Conservation (phyloP, 2,888 invertebrate genomes). For the Synanthedon formicaeformis region DNA sequence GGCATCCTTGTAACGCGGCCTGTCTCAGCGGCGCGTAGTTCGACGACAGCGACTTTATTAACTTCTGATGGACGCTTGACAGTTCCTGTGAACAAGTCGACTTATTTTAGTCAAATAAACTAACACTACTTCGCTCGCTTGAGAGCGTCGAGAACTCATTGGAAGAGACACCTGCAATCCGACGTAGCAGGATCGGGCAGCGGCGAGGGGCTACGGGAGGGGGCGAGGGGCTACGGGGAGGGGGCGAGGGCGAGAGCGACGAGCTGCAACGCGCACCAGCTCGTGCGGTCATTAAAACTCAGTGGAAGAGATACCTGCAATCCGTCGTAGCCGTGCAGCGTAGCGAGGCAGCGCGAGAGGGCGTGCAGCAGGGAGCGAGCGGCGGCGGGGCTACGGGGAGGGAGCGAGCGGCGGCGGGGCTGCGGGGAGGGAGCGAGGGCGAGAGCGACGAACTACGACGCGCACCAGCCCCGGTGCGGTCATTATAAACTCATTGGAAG, state of each 20-base stretch:
- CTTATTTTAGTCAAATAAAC: background rate
- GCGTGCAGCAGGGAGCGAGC: slow-evolving; percentile 18
- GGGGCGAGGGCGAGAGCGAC: slow-evolving; percentile 13
- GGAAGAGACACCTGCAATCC: slow-evolving; percentile 16
- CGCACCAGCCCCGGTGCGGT: slow-evolving; percentile 44
- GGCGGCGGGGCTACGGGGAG: slow-evolving; percentile 24
- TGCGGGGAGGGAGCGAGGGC: slow-evolving; percentile 14
- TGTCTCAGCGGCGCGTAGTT: slow-evolving; percentile 54
- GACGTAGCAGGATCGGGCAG: slow-evolving; percentile 20
- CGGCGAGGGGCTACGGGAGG: slow-evolving; percentile 24
- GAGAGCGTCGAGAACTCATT: background rate
- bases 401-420: slow-evolving; percentile 24
- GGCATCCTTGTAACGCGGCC: slow-evolving; percentile 54
- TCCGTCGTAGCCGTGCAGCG: slow-evolving; percentile 26
- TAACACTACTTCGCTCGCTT: background rate
- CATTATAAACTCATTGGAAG: no score
- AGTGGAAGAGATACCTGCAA: slow-evolving; percentile 14
- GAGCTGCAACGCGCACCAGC: slow-evolving; percentile 34
- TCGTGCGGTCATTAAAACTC: slow-evolving; percentile 18
- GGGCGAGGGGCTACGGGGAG: slow-evolving; percentile 24
- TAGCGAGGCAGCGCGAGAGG: slow-evolving; percentile 36
- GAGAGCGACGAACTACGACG: slow-evolving; percentile 26
- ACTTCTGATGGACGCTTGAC: slow-evolving; percentile 50
- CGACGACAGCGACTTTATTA: slow-evolving; percentile 47
- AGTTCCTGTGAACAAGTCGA: slow-evolving; percentile 30